Base-by-base conservation (phyloP, 2,888 invertebrate species). In the Tetheella fluctuosa region DNA sequence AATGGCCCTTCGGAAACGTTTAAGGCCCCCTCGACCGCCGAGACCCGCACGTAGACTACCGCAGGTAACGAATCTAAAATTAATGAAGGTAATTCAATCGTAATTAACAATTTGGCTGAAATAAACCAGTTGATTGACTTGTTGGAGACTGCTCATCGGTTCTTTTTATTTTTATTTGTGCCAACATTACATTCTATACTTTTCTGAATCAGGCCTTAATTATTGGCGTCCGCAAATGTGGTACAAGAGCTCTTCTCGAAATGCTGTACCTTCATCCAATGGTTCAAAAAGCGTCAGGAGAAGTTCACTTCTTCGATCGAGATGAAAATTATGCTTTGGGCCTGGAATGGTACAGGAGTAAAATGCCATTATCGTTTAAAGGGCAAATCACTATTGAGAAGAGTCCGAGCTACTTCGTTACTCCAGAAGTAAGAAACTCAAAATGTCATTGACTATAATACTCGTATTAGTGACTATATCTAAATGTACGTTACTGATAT, bases 361-460 rank as follows among this genome's bases (percentile, higher is more conserved):
- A 97, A 85, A 99, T 99, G 98, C 99, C 99, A 13, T 96, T 96
- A 79, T 98, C 98, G 1, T 97, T 96, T 88, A 95, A 96, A 67
- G 97, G 97, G 53, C 98, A 99, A 89, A 96, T 99, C 72, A 98
- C 98, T 60, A 97, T 99, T 74, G 99, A 99, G 89, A 99, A 99
- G 91, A 99, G 98, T 76, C 99, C 99, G 6, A 98, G 98, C 79
- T 99, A 99, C 91, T 99, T 99, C 91, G 98, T 99, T 54, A 98
- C 98, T 60, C 97, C 97, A 15, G 97, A 97, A 95, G 99, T 98
- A 88, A 94, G 94, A n/a, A 1, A 80, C 58, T 20, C 7, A 13
- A 37, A 54, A 13, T 23, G 23, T 28, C 20, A 64, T 66, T 63
- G 52, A 63, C 61, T 61, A 58, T n/a, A n/a, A n/a, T n/a, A n/a